Conservation (phyloP, 2,888 invertebrate species). For the Invenusta paracnida region DNA sequence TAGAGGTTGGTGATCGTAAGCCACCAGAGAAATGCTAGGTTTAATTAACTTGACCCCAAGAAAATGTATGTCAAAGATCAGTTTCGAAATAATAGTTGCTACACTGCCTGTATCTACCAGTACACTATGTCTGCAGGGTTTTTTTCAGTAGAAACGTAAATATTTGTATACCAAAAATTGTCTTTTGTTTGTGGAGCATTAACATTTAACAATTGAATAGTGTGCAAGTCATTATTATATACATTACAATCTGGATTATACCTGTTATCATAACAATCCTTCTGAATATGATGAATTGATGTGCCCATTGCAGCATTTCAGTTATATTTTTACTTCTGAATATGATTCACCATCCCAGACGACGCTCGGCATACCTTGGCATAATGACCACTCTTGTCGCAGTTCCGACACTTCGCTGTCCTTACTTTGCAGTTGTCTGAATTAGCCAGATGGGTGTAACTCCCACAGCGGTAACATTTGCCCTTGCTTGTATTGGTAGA, state of each 20-base stretch:
- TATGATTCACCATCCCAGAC: background rate
- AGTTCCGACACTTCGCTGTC: background rate
- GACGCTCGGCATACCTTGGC: background rate
- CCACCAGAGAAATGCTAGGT: background rate
- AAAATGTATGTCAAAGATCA: conserved; percentile 4
- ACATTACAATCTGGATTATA: background rate
- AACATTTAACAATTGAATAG: conserved; percentile 29
- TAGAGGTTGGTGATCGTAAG: conserved; percentile 19
- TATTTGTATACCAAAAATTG: background rate
- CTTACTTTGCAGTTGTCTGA: background rate
- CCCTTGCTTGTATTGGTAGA: background rate
- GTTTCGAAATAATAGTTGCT: background rate
- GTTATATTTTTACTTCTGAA: too few species aligned
- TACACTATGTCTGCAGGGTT: too few species aligned
- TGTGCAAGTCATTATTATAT: background rate
- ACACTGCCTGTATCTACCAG: conserved; percentile 1
- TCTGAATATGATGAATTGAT: conserved; percentile 15
- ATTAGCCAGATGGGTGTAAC: background rate
- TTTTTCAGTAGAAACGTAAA: too few species aligned
- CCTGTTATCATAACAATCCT: background rate
- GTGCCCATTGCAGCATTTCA: too few species aligned
- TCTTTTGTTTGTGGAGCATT: conserved; percentile 13
- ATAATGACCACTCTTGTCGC: background rate
- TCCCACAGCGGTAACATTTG: too few species aligned
- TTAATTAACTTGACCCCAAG: conserved; percentile 1